phyloP scores from a whole-genome alignment of 2,888 invertebrate genomes.

The Chrysina gloriosa region DNA sequence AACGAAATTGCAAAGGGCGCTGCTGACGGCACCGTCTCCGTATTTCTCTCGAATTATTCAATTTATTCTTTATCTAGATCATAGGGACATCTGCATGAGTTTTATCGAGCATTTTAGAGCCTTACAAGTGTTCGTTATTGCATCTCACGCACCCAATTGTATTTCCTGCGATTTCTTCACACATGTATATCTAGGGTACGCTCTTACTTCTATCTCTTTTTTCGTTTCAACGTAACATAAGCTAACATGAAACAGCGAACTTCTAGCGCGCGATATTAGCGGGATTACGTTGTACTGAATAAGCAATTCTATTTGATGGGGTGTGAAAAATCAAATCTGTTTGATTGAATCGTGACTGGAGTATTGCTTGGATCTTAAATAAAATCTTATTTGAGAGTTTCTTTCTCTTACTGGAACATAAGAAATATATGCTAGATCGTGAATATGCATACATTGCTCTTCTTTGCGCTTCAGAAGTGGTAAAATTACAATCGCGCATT shows the following conservation, averaged over 20 bases:
- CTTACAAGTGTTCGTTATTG: slow-evolving; percentile 58
- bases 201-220: background rate
- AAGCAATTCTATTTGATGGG: slow-evolving; percentile 59
- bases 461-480: background rate
- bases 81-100: slow-evolving; percentile 55
- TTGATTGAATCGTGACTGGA: slow-evolving; percentile 56
- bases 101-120: slow-evolving; percentile 56
- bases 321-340: slow-evolving; percentile 58
- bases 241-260: background rate
- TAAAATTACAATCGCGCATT: too few relatives aligned
- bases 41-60: slow-evolving; percentile 50
- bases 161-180: slow-evolving; percentile 36
- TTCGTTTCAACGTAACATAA: slow-evolving; percentile 36
- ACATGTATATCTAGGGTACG: slow-evolving; percentile 16
- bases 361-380: slow-evolving; percentile 47
- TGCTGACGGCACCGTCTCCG: slow-evolving; percentile 47
- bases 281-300: slow-evolving; percentile 56
- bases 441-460: background rate
- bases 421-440: slow-evolving; percentile 4
- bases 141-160: slow-evolving; percentile 44
- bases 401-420: background rate
- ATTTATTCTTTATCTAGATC: slow-evolving; percentile 45
- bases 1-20: slow-evolving; percentile 41
- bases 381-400: slow-evolving; percentile 34
- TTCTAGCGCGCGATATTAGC: slow-evolving; percentile 47